Base-by-base conservation (phyloP, 2,888 invertebrate genomes). In the Pyrgus malvae region DNA sequence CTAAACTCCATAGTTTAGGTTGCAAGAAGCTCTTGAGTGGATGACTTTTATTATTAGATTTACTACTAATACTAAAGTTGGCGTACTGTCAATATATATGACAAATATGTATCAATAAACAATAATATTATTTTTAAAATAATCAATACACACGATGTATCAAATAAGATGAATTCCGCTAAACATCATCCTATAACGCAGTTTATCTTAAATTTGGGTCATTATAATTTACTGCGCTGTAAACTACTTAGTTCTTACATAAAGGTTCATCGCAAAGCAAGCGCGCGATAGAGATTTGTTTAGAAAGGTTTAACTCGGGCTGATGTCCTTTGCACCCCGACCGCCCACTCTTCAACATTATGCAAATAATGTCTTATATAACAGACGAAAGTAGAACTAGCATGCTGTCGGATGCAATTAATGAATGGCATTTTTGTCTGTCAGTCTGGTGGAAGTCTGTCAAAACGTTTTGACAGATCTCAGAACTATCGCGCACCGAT, bases 321-420 rank as follows among this genome's bases (percentile, higher is more conserved):
- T 25, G 38, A 53, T 53, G 53, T 53, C 53, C 53, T 53, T 53
- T 53, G 53, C 53, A 53, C 45, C 53, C 53, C 45, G 25, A 46
- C 38, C 53, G 53, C 53, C 45, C 46, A 53, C 21, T 53, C 45
- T 53, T 17, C 14, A 55, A 53, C 48, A 60, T 66, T 64, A 66
- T 63, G 65, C 61, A 63, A 66, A 66, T 63, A 58, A 51, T 62
- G 41, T 73, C 72, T 84, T 83, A 81, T 83, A 77, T 81, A 85
- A 85, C 78, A 81, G 77, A 83, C 76, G 84, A 87, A 86, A 88
- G 85, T 81, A 67, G 73, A 70, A 75, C 79, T 70, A 74, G 72
- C 70, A 72, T 65, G 74, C 68, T 70, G 77, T 80, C 76, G 69
- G 74, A 69, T 76, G 72, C 78, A 80, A 83, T 83, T 83, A 86